Evolutionary conservation across 2,797 vertebrate genomes (phyloP).

Genomic region (Muscicapa comitata): DNA sequence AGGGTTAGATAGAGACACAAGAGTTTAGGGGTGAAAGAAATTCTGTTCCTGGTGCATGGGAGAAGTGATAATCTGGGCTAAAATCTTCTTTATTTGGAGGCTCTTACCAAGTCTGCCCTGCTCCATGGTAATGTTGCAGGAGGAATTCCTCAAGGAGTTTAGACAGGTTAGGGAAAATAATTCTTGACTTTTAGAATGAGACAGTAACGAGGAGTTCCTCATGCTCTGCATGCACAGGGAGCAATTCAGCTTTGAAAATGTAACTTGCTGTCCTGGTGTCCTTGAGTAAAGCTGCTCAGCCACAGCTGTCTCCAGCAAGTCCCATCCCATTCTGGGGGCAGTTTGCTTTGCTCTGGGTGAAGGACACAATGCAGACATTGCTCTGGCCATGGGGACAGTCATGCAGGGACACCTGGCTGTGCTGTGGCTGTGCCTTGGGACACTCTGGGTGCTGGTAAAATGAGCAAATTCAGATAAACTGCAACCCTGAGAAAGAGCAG

Average conservation of each 20-base stretch:
- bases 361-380: rapidly evolving
- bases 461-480: not conserved
- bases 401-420: not conserved
- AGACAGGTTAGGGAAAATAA: not conserved
- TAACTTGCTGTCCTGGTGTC: not conserved
- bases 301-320: not conserved
- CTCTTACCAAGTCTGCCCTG: not conserved
- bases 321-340: not conserved
- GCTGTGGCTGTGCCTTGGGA: not conserved
- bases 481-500: not conserved
- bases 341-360: not conserved
- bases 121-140: not conserved
- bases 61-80: not conserved
- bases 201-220: not conserved
- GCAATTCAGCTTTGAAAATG: not conserved
- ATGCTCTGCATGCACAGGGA: not conserved
- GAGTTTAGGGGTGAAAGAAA: not conserved
- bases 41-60: not conserved
- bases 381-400: not conserved
- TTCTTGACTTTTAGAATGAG: not conserved
- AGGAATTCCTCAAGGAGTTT: not conserved
- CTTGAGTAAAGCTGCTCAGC: not conserved
- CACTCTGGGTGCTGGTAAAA: not conserved
- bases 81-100: not conserved
- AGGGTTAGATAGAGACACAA: not conserved